phyloP scores from a whole-genome alignment of 2,113 vertebrate genomes.

The Clarias batrachus region DNA sequence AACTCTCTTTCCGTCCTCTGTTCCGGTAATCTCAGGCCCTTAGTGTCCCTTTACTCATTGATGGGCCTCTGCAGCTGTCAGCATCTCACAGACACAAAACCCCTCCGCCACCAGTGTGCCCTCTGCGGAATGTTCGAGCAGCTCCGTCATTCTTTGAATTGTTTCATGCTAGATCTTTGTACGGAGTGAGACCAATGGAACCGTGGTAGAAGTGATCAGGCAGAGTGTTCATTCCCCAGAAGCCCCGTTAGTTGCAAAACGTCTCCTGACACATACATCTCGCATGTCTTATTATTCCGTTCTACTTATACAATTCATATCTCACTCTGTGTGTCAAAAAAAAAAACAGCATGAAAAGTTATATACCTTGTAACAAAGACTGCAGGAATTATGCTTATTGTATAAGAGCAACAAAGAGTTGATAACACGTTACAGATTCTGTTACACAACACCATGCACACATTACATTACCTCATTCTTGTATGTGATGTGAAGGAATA shows the following conservation, averaged over 20 bases:
- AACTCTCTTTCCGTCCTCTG: background rate
- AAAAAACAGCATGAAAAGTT: background rate
- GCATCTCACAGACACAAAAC: constrained; percentile 43
- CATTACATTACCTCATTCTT: background rate
- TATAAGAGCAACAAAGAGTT: background rate
- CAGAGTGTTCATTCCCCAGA: background rate
- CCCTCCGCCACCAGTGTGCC: constrained; percentile 24
- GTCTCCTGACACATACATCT: background rate
- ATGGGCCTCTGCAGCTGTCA: constrained; percentile 47
- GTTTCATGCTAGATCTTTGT: constrained; percentile 35
- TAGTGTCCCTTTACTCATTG: constrained; percentile 9
- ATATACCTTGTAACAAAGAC: background rate
- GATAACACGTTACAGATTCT: background rate
- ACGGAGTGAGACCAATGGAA: background rate
- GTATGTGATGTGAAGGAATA: background rate
- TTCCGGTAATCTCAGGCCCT: background rate
- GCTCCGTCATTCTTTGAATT: constrained; percentile 38
- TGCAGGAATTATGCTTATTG: background rate
- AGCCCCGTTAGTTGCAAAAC: background rate
- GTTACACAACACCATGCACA: background rate
- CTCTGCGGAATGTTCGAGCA: constrained; percentile 44
- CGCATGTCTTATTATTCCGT: background rate
- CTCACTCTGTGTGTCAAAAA: background rate
- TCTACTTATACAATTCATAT: background rate
- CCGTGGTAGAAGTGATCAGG: background rate